These are phyloP conservation scores for Cheirogaleus medius DNA, from an alignment of 2,113 vertebrate genomes.

Conservation along the genomic window DNA sequence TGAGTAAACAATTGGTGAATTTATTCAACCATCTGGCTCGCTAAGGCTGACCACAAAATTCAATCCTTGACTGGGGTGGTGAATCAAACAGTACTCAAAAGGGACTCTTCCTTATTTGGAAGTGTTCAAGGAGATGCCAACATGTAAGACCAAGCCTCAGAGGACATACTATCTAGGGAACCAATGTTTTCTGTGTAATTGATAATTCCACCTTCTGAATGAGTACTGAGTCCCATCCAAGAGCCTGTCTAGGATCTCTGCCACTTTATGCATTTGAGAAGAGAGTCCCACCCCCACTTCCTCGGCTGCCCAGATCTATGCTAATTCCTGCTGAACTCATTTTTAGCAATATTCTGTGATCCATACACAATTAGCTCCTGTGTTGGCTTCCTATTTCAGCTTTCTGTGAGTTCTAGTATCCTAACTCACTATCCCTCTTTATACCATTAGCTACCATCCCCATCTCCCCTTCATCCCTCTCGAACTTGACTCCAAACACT, in stretches of 20 bases:
- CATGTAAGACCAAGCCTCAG: not conserved
- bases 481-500: constrained; percentile 14
- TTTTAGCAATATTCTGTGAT: not conserved
- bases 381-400: not conserved
- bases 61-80: not conserved
- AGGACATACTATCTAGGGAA: not conserved
- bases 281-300: not conserved
- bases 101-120: not conserved
- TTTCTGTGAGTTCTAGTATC: constrained; percentile 5
- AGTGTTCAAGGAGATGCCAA: not conserved
- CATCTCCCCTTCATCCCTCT: not conserved
- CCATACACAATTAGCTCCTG: not conserved
- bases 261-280: not conserved
- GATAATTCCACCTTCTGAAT: constrained; percentile 8
- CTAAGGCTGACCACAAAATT: not conserved
- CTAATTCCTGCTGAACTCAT: not conserved
- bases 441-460: not conserved
- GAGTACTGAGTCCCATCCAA: not conserved
- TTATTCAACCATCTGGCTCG: not conserved
- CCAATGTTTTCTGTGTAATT: not conserved
- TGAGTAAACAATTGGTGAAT: not conserved
- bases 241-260: not conserved
- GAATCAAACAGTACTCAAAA: not conserved
- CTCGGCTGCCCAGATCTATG: not conserved
- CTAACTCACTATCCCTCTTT: not conserved